Evolutionary conservation across 1,140 invertebrate genomes (phyloP), one percentile per base, ranked within the genome.

Genomic region (Caerostris darwini): DNA sequence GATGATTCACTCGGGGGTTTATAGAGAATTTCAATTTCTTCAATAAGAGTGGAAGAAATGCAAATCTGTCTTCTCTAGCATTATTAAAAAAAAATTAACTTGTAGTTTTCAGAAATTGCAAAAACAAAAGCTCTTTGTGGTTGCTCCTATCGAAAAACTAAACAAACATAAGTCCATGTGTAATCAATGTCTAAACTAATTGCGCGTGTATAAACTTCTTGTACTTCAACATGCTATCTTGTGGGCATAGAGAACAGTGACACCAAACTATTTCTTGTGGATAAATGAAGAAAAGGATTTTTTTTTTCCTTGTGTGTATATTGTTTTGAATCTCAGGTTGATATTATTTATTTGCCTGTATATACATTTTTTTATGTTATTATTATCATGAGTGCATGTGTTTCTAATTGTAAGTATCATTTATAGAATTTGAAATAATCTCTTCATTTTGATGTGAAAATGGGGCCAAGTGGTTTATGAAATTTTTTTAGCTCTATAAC

Each of bases 161-260:
- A 87, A 71, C 53, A 87, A 71, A 50, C 61, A 61, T 69, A 67
- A 94, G 83, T 94, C 69, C 85, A 94, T 89, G 67, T 88, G 85
- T 89, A 88, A 89, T 88, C 71, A 88, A 89, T 94, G 92, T 88
- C 92, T 89, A 59, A 94, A 71, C 61, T n/a, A 93, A 93, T 50
- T 58, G 57, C 19, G 54, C 59, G 64, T 64, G 86, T 87, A 50
- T 81, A 64, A 87, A 64, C 85, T 88, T 59, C 64, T 88, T 64
- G 61, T 88, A 64, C 58, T 88, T 88, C 61, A 85, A 56, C 83
- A 85, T 85, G 56, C 14, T 85, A 57, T 85, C 19, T 57, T 57
- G 19, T 85, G 83, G 83, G 83, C 83, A 58, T 59, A 58, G 17
- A n/a, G 83, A 77, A 50, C 71, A 77, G 34, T 77, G 50, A 77